These are phyloP conservation scores for Benthosema pterotum DNA, from an alignment of 2,797 vertebrate species.

Conservation along the genomic window DNA sequence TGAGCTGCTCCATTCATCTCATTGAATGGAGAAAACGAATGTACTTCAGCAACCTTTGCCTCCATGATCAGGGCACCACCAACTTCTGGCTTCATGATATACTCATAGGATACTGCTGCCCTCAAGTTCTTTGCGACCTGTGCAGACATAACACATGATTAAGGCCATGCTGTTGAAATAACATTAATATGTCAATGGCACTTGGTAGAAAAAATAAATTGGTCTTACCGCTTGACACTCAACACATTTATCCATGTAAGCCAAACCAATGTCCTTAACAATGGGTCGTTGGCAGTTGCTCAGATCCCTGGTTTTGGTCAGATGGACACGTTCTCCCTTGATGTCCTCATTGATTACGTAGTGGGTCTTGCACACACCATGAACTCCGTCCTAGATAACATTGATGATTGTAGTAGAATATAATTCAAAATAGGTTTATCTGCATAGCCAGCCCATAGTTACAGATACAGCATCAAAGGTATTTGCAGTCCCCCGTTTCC, in stretches of 20 bases:
- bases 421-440: too few relatives aligned
- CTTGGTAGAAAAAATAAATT: conserved; percentile 1
- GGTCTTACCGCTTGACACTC: conserved; percentile 78
- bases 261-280: conserved; percentile 69
- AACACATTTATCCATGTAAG: conserved; percentile 61
- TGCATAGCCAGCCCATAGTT: too few relatives aligned
- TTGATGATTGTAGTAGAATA: too few relatives aligned
- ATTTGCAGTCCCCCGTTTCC: too few relatives aligned
- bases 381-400: conserved; percentile 67
- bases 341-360: conserved; percentile 71
- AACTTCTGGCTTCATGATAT: conserved; percentile 70
- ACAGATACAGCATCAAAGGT: too few relatives aligned
- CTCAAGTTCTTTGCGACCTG: conserved; percentile 77
- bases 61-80: conserved; percentile 66
- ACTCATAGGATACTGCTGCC: conserved; percentile 73
- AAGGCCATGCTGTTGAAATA: not conserved
- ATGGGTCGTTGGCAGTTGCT: conserved; percentile 73
- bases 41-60: conserved; percentile 72
- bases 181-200: not conserved
- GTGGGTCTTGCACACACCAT: conserved; percentile 77
- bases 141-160: conserved; percentile 18
- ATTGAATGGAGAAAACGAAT: conserved; percentile 74
- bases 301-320: conserved; percentile 81
- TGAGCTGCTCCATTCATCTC: conserved; percentile 71
- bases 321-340: conserved; percentile 55